These are phyloP conservation scores for Xenotilapia longispinis DNA, from an alignment of 2,113 vertebrate species.

Conservation along the genomic window DNA sequence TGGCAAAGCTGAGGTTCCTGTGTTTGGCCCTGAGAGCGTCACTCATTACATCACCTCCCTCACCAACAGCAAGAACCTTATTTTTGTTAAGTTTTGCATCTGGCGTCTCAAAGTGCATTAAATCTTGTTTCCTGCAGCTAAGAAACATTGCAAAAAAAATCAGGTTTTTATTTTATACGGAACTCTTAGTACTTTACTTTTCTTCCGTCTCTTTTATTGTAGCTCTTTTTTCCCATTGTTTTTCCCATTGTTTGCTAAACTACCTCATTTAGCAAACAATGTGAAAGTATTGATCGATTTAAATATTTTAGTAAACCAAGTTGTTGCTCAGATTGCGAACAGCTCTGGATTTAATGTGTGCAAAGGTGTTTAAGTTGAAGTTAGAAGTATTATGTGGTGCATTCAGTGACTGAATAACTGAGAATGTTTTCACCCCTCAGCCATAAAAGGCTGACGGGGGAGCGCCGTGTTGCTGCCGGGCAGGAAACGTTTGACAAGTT, in stretches of 20 bases:
- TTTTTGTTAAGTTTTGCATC: not conserved
- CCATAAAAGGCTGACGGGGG: not conserved
- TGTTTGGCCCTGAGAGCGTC: not conserved
- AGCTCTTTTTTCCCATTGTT: not conserved
- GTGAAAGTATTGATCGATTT: not conserved
- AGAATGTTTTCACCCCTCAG: not conserved
- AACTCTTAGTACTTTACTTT: not conserved
- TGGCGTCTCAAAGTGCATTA: not conserved
- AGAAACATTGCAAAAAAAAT: not conserved
- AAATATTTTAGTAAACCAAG: not conserved
- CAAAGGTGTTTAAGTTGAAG: not conserved
- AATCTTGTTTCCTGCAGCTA: not conserved
- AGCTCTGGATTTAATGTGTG: not conserved
- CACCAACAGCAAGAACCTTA: not conserved
- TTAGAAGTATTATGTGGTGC: not conserved
- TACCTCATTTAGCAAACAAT: not conserved
- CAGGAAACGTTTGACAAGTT: not conserved
- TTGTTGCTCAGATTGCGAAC: not conserved
- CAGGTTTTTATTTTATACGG: not conserved
- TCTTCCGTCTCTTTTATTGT: not conserved
- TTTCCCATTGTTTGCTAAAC: not conserved
- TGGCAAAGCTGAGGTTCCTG: not conserved
- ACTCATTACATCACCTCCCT: not conserved
- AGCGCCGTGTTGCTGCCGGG: rapidly evolving
- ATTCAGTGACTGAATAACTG: not conserved